A percentile compares a stretch with the other conserved stretches of the same genome.
These are phyloP conservation scores for Paracentrotus lividus DNA, from an alignment of 53 echinoderm and acorn worm genomes.

Conservation along the genomic window DNA sequence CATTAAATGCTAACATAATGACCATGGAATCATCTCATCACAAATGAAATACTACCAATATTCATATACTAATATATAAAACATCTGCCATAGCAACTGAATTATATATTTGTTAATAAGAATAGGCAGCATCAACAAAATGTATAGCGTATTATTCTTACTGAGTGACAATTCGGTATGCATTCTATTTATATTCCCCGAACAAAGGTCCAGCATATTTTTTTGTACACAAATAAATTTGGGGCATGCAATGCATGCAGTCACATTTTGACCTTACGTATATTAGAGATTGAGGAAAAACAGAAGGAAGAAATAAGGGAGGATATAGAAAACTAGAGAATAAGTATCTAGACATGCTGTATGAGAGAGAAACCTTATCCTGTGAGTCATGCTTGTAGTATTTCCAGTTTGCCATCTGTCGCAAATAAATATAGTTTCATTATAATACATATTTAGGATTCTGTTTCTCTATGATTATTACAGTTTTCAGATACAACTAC, in stretches of 20 bases:
- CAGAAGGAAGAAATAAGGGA: neutral
- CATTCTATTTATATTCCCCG: too few species aligned
- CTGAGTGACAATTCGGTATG: too few species aligned
- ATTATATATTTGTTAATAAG: too few species aligned
- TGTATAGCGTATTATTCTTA: too few species aligned
- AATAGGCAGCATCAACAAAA: too few species aligned
- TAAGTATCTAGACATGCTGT: neutral
- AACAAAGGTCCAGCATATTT: too few species aligned
- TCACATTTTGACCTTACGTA: neutral
- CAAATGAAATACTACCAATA: too few species aligned
- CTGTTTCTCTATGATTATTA: neutral
- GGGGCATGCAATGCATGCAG: constrained; percentile 15
- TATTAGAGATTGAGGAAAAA: neutral
- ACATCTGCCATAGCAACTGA: too few species aligned
- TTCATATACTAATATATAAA: too few species aligned
- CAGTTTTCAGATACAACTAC: constrained; percentile 16
- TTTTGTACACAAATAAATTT: too few species aligned
- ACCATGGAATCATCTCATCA: too few species aligned
- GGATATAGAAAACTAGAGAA: constrained; percentile 33
- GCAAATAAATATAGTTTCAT: constrained; percentile 67
- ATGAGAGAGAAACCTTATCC: constrained; percentile 50
- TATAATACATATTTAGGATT: constrained; percentile 47
- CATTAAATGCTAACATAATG: too few species aligned
- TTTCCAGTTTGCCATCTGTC: constrained; percentile 69
- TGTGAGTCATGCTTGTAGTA: constrained; percentile 56